Evolutionary conservation across 2,888 invertebrate genomes (phyloP).

Genomic region (Tethea ocularis): DNA sequence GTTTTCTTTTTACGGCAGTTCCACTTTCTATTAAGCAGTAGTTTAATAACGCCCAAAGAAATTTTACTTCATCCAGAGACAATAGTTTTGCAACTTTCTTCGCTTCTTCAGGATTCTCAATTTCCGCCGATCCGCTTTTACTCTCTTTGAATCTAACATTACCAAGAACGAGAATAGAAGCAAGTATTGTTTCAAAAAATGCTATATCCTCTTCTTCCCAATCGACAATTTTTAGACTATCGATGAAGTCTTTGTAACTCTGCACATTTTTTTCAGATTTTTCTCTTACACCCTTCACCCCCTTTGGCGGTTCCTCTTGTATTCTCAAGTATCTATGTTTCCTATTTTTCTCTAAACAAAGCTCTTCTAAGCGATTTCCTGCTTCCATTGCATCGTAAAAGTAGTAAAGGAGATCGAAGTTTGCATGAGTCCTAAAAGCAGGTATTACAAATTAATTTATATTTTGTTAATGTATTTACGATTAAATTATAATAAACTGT

Average conservation of each 20-base stretch:
- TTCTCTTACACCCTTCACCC: conserved; percentile 86
- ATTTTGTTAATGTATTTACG: neutral
- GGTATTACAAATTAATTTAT: neutral
- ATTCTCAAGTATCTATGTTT: conserved; percentile 90
- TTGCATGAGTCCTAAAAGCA: conserved; percentile 89
- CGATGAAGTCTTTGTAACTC: conserved; percentile 86
- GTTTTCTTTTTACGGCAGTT: conserved; percentile 86
- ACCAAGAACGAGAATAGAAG: conserved; percentile 91
- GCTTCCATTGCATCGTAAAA: conserved; percentile 93
- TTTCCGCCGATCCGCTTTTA: conserved; percentile 86
- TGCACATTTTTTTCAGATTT: conserved; percentile 86
- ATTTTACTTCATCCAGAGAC: conserved; percentile 91
- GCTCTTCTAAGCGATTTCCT: conserved; percentile 86
- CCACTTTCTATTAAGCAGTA: conserved; percentile 92
- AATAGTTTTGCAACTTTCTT: conserved; percentile 89
- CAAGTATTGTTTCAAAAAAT: conserved; percentile 87
- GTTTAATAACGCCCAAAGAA: conserved; percentile 93
- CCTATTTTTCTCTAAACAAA: conserved; percentile 86
- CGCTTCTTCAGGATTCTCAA: conserved; percentile 89
- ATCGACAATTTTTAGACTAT: conserved; percentile 86
- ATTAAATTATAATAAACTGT: too few relatives aligned
- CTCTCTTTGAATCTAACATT: conserved; percentile 90
- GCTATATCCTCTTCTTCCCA: conserved; percentile 88
- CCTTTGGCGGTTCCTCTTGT: conserved; percentile 81
- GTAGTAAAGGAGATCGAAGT: conserved; percentile 95